Conservation (phyloP, 2,888 invertebrate genomes). For the Glyphotaelius pellucidus region DNA sequence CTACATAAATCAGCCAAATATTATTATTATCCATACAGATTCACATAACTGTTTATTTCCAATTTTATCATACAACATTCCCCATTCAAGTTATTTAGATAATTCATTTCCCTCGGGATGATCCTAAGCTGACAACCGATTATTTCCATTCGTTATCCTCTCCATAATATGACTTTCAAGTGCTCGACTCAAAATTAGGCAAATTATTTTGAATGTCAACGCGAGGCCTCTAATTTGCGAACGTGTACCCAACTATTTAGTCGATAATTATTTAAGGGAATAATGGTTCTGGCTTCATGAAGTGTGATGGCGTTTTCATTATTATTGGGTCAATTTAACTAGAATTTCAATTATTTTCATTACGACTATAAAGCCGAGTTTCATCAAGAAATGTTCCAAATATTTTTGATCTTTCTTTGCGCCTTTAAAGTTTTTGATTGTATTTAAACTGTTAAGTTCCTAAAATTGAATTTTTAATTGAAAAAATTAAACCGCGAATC, state of each 20-base stretch:
- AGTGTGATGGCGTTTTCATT: not conserved
- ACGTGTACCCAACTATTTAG: not conserved
- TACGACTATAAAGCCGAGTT: too few relatives aligned
- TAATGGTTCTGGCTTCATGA: not conserved
- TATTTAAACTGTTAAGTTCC: too few relatives aligned
- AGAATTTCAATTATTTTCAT: too few relatives aligned
- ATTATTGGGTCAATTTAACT: too few relatives aligned
- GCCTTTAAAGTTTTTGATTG: too few relatives aligned
- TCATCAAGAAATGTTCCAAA: too few relatives aligned
- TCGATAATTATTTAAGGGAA: not conserved
- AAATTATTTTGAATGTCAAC: not conserved
- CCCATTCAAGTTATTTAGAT: slow-evolving; percentile 6
- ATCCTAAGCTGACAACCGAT: slow-evolving; percentile 32
- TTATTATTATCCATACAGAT: not conserved
- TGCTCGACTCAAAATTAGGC: not conserved
- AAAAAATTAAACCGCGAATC: too few relatives aligned
- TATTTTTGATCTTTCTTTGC: too few relatives aligned
- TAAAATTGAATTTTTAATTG: too few relatives aligned
- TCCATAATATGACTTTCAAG: not conserved
- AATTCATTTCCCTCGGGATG: slow-evolving; percentile 32
- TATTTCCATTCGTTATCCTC: not conserved
- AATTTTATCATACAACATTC: not conserved
- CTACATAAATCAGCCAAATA: too few relatives aligned
- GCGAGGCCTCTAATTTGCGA: not conserved
- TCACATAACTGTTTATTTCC: not conserved